Conservation (phyloP, 2,113 vertebrate genomes). For the Macrotis lagotis region DNA sequence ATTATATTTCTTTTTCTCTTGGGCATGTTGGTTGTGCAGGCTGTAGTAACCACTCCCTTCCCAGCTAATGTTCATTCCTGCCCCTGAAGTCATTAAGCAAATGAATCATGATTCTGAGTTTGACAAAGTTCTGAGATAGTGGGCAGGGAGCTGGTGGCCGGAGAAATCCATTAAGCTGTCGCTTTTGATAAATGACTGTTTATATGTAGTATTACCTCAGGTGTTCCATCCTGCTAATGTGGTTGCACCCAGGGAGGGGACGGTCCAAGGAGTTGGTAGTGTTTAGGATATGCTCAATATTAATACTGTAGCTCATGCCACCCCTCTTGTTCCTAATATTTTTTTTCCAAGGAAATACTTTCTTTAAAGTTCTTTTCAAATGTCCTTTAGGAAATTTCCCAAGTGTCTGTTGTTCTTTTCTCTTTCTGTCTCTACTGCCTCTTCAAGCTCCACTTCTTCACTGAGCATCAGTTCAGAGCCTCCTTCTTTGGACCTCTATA, state of each 20-base stretch:
- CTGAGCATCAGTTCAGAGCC: not conserved
- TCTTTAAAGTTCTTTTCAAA: not conserved
- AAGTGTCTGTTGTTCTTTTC: not conserved
- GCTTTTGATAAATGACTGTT: slow-evolving; percentile 22
- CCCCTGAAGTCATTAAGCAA: slow-evolving; percentile 17
- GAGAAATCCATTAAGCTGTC: slow-evolving; percentile 23
- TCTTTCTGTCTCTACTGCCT: not conserved
- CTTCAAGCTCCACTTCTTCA: not conserved
- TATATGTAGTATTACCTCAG: not conserved
- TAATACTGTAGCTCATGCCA: not conserved
- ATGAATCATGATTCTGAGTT: slow-evolving; percentile 10
- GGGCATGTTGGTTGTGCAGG: not conserved
- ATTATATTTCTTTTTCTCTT: not conserved
- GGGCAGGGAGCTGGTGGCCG: slow-evolving; percentile 16
- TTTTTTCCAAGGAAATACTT: not conserved
- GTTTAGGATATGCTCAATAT: not conserved
- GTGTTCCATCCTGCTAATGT: not conserved
- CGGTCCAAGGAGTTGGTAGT: rapidly evolving
- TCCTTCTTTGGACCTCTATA: not conserved
- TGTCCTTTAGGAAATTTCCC: not conserved
- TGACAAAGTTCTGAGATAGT: slow-evolving; percentile 10
- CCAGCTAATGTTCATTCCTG: slow-evolving; percentile 2
- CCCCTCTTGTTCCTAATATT: not conserved
- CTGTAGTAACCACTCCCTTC: not conserved
- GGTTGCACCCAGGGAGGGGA: not conserved